phyloP scores from a whole-genome alignment of 2,797 vertebrate species.

The Anniella stebbinsi region DNA sequence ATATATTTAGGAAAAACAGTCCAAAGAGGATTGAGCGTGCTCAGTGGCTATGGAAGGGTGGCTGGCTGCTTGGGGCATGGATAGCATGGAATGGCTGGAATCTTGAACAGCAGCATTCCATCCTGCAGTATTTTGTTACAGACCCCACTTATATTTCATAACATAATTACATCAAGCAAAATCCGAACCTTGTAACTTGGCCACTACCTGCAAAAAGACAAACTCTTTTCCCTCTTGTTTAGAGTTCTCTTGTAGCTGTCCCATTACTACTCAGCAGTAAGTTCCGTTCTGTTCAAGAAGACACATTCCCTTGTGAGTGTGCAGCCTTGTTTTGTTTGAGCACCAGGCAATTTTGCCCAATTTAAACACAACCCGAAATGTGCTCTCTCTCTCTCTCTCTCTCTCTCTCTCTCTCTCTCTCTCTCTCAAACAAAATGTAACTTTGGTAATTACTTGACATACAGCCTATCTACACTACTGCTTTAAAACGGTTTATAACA shows the following conservation, averaged over 20 bases:
- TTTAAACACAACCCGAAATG: neutral
- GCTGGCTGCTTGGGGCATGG: neutral
- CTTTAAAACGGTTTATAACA: too few species aligned
- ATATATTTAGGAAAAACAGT: too few species aligned
- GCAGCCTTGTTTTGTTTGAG: neutral
- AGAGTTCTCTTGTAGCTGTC: neutral
- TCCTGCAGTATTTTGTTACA: neutral
- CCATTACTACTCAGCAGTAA: neutral
- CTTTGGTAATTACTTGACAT: neutral
- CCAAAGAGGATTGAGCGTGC: too few species aligned
- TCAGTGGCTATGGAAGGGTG: too few species aligned
- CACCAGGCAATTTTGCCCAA: neutral
- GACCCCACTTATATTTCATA: neutral
- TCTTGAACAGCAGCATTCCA: neutral
- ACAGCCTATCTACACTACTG: too few species aligned
- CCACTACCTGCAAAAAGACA: neutral
- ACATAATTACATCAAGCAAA: constrained; percentile 8
- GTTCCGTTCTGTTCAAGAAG: neutral
- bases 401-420: too few species aligned
- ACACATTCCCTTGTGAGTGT: neutral
- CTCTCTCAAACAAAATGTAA: neutral
- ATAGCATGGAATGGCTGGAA: neutral
- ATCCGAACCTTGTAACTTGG: neutral
- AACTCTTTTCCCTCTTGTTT: neutral
- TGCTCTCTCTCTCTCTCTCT: neutral